Evolutionary conservation across 2,888 invertebrate species (phyloP).

Genomic region (Amphipyra tragopoginis): DNA sequence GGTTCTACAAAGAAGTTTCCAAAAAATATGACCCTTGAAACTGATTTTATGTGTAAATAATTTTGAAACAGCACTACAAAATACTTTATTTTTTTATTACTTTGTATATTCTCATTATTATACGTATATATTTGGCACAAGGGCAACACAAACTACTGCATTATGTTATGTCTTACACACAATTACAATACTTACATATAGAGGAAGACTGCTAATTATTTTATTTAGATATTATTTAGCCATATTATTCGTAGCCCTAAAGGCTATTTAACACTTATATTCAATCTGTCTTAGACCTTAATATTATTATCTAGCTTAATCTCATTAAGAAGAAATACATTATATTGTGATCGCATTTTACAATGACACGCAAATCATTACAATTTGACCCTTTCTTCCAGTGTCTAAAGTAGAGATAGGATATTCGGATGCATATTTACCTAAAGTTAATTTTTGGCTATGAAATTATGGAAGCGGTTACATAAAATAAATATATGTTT

Average conservation of each 20-base stretch:
- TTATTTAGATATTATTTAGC: conserved; percentile 6
- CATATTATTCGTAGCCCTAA: background rate
- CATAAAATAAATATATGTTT: no score
- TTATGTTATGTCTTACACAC: conserved; percentile 11
- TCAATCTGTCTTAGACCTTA: background rate
- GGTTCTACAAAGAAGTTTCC: no score
- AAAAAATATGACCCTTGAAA: background rate
- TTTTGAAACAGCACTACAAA: background rate
- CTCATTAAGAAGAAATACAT: background rate
- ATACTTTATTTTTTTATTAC: background rate
- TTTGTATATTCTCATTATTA: background rate
- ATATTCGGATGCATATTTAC: no score
- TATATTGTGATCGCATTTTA: conserved; percentile 2
- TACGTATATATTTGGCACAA: conserved; percentile 35
- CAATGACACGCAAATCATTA: background rate
- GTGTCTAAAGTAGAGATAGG: no score
- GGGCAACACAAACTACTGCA: conserved; percentile 13
- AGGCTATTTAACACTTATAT: conserved; percentile 2
- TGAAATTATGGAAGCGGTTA: no score
- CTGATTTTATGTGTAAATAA: background rate
- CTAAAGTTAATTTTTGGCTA: no score
- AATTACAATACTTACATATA: background rate
- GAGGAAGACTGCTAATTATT: conserved; percentile 19
- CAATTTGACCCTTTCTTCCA: conserved; percentile 2
- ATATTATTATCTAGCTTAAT: conserved; percentile 5